Evolutionary conservation across 2,113 vertebrate species (phyloP), one percentile per base, ranked within the genome.

Genomic region (Corythoichthys intestinalis): DNA sequence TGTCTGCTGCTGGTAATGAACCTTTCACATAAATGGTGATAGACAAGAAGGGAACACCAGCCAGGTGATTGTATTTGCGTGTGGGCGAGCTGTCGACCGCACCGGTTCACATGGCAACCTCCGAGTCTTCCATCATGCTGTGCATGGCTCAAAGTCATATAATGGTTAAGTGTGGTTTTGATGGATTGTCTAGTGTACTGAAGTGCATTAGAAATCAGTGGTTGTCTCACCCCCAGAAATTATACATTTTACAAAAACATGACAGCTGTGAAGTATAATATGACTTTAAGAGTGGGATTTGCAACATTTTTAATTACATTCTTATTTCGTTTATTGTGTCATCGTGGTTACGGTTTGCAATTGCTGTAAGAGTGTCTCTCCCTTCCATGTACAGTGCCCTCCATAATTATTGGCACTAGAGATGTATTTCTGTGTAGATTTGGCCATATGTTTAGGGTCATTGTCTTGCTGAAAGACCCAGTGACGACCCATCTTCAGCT

Each of bases 1-100:
- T 89, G 86, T 89, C 88, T 91, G 82, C 88, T 90, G 81, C 85
- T 85, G 83, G 83, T 90, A 87, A 91, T 81, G 85, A 90, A 85
- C 81, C 87, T 86, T 84, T 77, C 81, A 77, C 74, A 87, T 84
- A 78, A 86, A 83, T 70, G 84, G 81, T 88, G 75, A 80, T 74
- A 78, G 82, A 84, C 72, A 68, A 44, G 81, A 81, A 70, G 72
- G 62, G 78, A 77, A 72, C 34, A 52, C 39, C 57, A 70, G 76
- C 77, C 84, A 87, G 79, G 79, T 86, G 81, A 85, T 84, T 77
- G 60, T 77, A 74, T 76, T 75, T 39, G 56, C 73, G 73, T 66
- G 86, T 84, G 82, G 78, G 78, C 65, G 77, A 67, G 73, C 47
- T 72, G 54, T 53, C 58, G 66, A 62, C 83, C 74, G 67, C 65